phyloP scores from a whole-genome alignment of 2,113 vertebrate genomes.

The Zootoca vivipara region DNA sequence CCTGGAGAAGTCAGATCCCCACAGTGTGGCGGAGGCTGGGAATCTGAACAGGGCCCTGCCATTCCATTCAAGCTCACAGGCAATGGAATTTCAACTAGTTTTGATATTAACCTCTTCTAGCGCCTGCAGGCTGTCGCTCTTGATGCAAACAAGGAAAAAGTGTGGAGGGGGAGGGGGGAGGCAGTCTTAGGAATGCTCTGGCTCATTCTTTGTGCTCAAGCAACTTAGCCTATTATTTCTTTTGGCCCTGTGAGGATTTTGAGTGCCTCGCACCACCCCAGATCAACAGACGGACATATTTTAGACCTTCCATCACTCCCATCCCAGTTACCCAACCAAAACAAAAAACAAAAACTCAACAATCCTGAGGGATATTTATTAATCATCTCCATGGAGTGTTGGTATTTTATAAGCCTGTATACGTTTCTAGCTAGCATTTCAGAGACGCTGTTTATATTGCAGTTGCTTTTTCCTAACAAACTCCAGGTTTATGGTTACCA shows the following conservation, averaged over 20 bases:
- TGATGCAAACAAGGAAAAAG: background rate
- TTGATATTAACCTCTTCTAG: background rate
- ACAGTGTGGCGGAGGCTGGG: background rate
- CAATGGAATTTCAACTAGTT: background rate
- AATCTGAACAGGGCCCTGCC: background rate
- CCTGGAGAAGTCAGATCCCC: background rate
- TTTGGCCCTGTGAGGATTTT: background rate
- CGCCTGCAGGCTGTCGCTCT: background rate
- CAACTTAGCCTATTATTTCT: background rate
- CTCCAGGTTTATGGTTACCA: background rate
- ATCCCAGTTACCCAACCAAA: background rate
- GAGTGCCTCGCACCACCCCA: background rate
- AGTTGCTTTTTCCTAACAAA: background rate
- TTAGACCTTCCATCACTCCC: background rate
- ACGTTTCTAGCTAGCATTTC: background rate
- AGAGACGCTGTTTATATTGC: background rate
- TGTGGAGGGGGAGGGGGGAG: background rate
- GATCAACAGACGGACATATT: background rate
- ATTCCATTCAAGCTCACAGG: background rate
- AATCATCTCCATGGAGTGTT: background rate
- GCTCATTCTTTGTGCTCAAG: background rate
- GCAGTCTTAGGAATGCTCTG: background rate
- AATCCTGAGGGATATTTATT: background rate
- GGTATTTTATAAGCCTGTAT: background rate
- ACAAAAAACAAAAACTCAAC: background rate